Evolutionary conservation across 2,113 vertebrate species (phyloP), one percentile per base, ranked within the genome.

Genomic region (Ailuropoda melanoleuca): DNA sequence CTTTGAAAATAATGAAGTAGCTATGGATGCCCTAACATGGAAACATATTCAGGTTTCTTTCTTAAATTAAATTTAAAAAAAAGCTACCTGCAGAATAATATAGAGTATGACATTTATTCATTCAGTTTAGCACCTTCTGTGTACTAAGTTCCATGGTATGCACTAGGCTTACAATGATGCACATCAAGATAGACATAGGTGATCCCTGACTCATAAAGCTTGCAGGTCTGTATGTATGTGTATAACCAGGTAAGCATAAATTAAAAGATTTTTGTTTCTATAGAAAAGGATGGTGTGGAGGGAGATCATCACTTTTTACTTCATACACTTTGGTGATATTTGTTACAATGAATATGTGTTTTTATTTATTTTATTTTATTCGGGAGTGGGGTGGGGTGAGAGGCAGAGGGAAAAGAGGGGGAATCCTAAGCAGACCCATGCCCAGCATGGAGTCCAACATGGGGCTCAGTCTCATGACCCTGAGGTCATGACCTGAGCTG

Each of bases 241-340:
- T 75, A 46, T 70, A 81, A 68, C 29, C 19, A 82, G 34, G 12
- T 55, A 82, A 82, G 4, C 39, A 48, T 77, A 31, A 37, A 9
- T 39, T 77, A 72, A 15, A 96, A 93, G 31, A 88, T 75, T 84
- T 78, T 83, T 93, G 34, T 88, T 93, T 64, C 37, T 96, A 83
- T 3, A 77, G 55, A 74, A 82, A 96, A 93, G 50, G 64, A 74
- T 82, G 37, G 13, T 31, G 10, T 75, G 19, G 56, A 53, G 37
- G 31, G 31, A 93, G 19, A 37, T 31, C 39, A 68, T 88, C 37
- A 64, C 34, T 92, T 88, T 96, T 74, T 82, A 82, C 68, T 55
- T 82, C 75, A 2, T 55, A 74, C n/a, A 74, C 18, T 82, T 90
- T 58, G 72, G 81, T 86, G 53, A 86, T 58, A 39, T 29, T 72